Percentiles rank a stretch among this genome's conserved stretches.
These are phyloP conservation scores for Lithosia quadra DNA, from an alignment of 2,888 invertebrate species.

Conservation along the genomic window DNA sequence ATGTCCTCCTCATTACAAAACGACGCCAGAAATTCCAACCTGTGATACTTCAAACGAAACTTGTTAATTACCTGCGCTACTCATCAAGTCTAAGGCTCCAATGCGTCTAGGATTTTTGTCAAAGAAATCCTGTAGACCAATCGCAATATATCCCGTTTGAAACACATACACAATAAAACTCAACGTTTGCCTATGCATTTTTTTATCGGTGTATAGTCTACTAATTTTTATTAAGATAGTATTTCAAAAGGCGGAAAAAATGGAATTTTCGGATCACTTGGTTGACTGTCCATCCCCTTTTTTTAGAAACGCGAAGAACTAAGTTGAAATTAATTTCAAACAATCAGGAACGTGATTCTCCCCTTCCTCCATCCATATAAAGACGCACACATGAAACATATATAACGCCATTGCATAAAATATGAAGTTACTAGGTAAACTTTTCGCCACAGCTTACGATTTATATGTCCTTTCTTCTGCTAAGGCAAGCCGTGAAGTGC, in stretches of 20 bases:
- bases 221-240: too few species aligned
- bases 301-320: too few species aligned
- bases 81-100: not conserved
- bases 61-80: constrained; percentile 5
- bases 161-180: not conserved
- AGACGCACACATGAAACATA: too few species aligned
- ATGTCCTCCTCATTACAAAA: not conserved
- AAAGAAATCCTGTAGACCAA: not conserved
- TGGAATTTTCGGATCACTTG: not conserved
- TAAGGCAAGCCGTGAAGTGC: constrained; percentile 58
- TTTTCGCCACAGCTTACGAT: constrained; percentile 16
- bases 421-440: not conserved
- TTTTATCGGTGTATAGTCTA: not conserved
- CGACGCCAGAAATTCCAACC: not conserved
- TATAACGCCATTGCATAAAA: not conserved
- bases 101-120: not conserved
- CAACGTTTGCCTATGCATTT: too few species aligned
- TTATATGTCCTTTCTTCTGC: constrained; percentile 18
- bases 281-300: not conserved
- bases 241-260: too few species aligned
- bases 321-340: too few species aligned
- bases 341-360: too few species aligned
- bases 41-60: constrained; percentile 7
- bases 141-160: not conserved
- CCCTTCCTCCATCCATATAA: too few species aligned